Evolutionary conservation across 2,113 vertebrate genomes (phyloP), one percentile per base, ranked within the genome.

Genomic region (Nycticryphes semicollaris): DNA sequence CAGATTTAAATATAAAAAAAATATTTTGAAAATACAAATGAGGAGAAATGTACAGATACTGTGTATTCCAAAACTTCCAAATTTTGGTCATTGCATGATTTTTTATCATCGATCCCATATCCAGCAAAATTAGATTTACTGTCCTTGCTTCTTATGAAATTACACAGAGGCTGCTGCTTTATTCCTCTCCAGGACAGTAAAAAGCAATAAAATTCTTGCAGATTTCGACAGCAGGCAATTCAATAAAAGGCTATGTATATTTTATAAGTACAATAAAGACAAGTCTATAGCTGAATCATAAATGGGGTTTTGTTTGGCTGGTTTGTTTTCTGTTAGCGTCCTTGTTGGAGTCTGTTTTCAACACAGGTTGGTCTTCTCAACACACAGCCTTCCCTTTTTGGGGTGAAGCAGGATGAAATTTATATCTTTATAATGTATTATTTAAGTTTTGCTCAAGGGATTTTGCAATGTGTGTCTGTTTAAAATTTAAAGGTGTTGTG

Each of bases 251-350:
- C 96, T 97, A 98, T 98, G 98, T 98, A 98, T 98, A 99, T 98
- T 98, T 98, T 98, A 98, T 99, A 98, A 98, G 97, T 97, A 98
- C 98, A 98, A 98, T 98, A 98, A 98, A 98, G 97, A 98, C 95
- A 96, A 97, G 97, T 96, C 97, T 97, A 96, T 94, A 85, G 95
- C 89, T 96, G 91, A 94, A 97, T 95, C 96, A 89, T 96, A 97
- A 97, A 96, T 66, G 91, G 80, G 60, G 19, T 81, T 93, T 75
- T 82, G 81, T 4, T 84, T 91, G 87, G 73, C 75, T 86, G 79
- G 78, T 89, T 90, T 84, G 79, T 86, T 96, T 94, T 93, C 83
- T 70, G 63, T 50, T 91, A 28, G 10, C 67, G 76, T 88, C 89
- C 69, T 19, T 87, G 78, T 77, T 84, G 72, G 59, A 80, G 67